phyloP scores from a whole-genome alignment of 1,140 invertebrate genomes.

The Drosophila bocqueti region DNA sequence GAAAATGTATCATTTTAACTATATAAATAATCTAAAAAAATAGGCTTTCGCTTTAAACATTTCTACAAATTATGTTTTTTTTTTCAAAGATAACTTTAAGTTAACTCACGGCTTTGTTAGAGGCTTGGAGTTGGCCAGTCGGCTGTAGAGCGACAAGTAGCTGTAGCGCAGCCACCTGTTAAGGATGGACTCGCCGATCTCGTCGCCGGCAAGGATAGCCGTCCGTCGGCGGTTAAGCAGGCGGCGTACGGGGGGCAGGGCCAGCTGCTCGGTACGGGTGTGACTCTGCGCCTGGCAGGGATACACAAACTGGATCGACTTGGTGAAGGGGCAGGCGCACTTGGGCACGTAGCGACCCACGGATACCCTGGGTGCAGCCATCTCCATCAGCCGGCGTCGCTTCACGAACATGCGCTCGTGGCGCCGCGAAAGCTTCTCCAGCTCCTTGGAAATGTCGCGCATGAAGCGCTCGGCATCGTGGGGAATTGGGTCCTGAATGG shows the following conservation, averaged over 20 bases:
- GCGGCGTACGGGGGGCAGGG: slow-evolving; percentile 58
- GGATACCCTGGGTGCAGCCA: slow-evolving; percentile 50
- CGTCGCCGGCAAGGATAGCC: slow-evolving; percentile 43
- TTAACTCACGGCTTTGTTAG: slow-evolving; percentile 51
- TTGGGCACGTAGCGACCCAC: slow-evolving; percentile 53
- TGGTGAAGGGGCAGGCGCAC: slow-evolving; percentile 68
- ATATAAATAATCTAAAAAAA: too few relatives aligned
- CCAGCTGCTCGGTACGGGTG: slow-evolving; percentile 74
- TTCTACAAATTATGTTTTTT: background rate
- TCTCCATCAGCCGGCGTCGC: slow-evolving; percentile 53
- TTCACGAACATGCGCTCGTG: slow-evolving; percentile 57
- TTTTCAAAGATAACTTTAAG: background rate
- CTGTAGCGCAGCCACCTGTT: slow-evolving; percentile 73
- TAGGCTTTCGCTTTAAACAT: background rate
- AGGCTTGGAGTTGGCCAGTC: slow-evolving; percentile 63
- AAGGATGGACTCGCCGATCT: slow-evolving; percentile 58
- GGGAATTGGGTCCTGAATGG: slow-evolving; percentile 48
- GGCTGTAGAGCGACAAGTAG: slow-evolving; percentile 73
- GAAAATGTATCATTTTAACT: background rate
- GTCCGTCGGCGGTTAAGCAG: slow-evolving; percentile 33
- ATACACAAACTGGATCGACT: slow-evolving; percentile 60
- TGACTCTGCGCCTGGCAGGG: slow-evolving; percentile 35
- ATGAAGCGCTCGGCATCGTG: slow-evolving; percentile 62
- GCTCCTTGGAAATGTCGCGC: slow-evolving; percentile 57
- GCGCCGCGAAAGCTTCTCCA: slow-evolving; percentile 40